phyloP scores from a whole-genome alignment of 2,888 invertebrate species.

The Cryptophagus acutangulus region DNA sequence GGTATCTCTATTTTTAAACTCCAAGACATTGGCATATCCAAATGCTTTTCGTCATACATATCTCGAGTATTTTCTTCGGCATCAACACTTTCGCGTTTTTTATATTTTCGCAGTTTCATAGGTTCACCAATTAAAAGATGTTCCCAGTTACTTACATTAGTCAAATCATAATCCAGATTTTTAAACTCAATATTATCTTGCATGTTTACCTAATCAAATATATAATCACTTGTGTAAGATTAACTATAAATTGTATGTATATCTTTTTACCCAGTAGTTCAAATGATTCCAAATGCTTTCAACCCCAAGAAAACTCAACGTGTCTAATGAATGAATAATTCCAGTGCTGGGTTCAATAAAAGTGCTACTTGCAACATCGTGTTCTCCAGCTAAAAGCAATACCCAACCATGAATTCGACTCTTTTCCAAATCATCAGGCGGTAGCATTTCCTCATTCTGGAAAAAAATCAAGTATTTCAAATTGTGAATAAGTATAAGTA shows the following conservation, averaged over 20 bases:
- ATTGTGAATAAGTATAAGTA: no score
- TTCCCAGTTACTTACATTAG: slow-evolving; percentile 62
- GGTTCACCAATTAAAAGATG: slow-evolving; percentile 70
- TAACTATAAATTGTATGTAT: slow-evolving; percentile 7
- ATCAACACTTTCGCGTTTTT: slow-evolving; percentile 47
- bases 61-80: slow-evolving; percentile 50
- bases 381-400: slow-evolving; percentile 56
- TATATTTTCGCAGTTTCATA: slow-evolving; percentile 43
- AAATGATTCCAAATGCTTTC: slow-evolving; percentile 82
- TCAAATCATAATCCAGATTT: slow-evolving; percentile 59
- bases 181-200: slow-evolving; percentile 50
- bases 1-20: slow-evolving; percentile 62
- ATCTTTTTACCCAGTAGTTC: slow-evolving; percentile 72
- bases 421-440: slow-evolving; percentile 61
- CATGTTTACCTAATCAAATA: slow-evolving; percentile 60
- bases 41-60: slow-evolving; percentile 60
- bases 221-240: no score
- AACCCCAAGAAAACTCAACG: slow-evolving; percentile 65
- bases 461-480: no score
- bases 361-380: slow-evolving; percentile 59
- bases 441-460: slow-evolving; percentile 61
- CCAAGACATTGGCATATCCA: slow-evolving; percentile 74
- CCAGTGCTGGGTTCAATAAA: slow-evolving; percentile 88
- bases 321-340: slow-evolving; percentile 53
- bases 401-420: slow-evolving; percentile 82